A percentile compares a stretch with the other conserved stretches of the same genome.
phyloP scores from a whole-genome alignment of 2,797 vertebrate species.

The Apogon talboti region DNA sequence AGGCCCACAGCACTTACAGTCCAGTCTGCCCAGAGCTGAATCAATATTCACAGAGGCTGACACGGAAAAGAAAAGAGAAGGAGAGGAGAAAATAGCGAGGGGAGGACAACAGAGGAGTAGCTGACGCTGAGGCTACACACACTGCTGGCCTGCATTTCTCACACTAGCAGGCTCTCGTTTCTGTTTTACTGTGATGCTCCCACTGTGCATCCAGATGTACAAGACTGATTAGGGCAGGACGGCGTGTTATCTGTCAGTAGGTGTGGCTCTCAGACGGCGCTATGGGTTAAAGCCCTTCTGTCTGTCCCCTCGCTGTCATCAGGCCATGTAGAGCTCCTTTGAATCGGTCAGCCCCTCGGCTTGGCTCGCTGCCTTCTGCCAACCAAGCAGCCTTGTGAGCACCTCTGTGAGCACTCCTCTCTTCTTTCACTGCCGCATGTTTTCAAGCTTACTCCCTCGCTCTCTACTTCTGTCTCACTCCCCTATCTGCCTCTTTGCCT shows the following conservation, averaged over 20 bases:
- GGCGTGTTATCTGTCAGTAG: conserved; percentile 34
- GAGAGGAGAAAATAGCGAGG: conserved; percentile 33
- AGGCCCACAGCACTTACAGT: conserved; percentile 71
- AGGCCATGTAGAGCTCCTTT: conserved; percentile 71
- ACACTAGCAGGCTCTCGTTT: conserved; percentile 4
- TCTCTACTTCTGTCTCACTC: conserved; percentile 65
- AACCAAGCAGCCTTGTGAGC: conserved; percentile 74
- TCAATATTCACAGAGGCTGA: conserved; percentile 71
- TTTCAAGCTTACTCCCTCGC: conserved; percentile 65
- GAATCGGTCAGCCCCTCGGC: conserved; percentile 64
- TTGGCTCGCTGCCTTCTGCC: conserved; percentile 74
- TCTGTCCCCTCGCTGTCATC: conserved; percentile 59
- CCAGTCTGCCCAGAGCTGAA: conserved; percentile 61
- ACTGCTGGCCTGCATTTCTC: conserved; percentile 33
- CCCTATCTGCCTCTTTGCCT: conserved; percentile 70
- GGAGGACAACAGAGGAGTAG: conserved; percentile 29
- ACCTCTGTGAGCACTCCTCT: conserved; percentile 72
- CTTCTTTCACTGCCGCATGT: conserved; percentile 69
- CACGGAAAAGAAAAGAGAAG: conserved; percentile 32
- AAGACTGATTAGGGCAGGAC: conserved; percentile 21
- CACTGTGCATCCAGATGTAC: conserved; percentile 45
- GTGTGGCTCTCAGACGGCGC: conserved; percentile 42
- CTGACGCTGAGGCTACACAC: conserved; percentile 20
- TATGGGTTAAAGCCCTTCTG: conserved; percentile 51
- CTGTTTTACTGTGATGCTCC: conserved; percentile 17